A percentile compares a stretch with the other conserved stretches of the same genome.
These are phyloP conservation scores for Pteropus alecto DNA, from an alignment of 2,113 vertebrate species.

Conservation along the genomic window DNA sequence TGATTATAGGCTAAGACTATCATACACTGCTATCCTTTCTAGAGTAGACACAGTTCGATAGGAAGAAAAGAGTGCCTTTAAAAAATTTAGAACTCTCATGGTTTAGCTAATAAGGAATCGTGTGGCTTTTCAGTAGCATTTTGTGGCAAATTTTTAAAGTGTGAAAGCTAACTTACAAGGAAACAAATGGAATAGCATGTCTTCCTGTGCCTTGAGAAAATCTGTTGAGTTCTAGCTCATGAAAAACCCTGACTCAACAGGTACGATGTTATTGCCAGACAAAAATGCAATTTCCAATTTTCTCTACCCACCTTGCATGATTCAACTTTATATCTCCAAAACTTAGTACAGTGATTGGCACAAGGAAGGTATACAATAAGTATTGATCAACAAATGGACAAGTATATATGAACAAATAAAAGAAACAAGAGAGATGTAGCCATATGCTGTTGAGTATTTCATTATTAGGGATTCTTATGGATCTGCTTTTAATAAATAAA, in stretches of 20 bases:
- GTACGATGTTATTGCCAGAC: neutral
- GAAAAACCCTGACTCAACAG: neutral
- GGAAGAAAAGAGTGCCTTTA: neutral
- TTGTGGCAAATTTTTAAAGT: neutral
- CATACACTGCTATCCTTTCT: neutral
- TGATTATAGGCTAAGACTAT: neutral
- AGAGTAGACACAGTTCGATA: neutral
- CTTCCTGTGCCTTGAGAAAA: neutral
- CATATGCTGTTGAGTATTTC: neutral
- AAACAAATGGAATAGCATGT: neutral
- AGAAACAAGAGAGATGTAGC: neutral
- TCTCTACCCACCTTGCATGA: neutral
- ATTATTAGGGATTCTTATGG: neutral
- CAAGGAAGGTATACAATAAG: neutral
- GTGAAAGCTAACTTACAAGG: neutral
- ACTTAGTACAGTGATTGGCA: neutral
- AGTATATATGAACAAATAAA: neutral
- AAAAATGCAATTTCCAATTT: slow-evolving; percentile 27
- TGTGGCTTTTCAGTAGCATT: neutral
- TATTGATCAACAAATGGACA: neutral
- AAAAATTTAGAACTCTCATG: neutral
- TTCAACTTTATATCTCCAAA: neutral
- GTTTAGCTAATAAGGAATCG: neutral
- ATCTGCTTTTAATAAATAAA: neutral
- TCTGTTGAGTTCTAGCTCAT: neutral